A percentile compares a stretch with the other conserved stretches of the same genome.
Conservation (phyloP, 2,113 vertebrate genomes). For the Synchiropus splendidus region DNA sequence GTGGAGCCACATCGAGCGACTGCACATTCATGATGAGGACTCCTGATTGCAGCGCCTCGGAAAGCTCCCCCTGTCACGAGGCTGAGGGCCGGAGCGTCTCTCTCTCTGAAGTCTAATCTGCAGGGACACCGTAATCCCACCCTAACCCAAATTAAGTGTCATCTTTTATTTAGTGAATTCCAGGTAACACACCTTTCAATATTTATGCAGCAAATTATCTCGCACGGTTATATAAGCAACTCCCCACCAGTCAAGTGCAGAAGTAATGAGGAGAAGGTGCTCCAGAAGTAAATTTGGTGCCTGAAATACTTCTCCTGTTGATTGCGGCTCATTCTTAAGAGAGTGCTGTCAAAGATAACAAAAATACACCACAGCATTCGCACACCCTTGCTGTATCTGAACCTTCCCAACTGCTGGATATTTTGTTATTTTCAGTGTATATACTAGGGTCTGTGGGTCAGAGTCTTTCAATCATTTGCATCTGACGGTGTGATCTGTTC, state of each 20-base stretch:
- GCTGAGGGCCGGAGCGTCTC: slow-evolving; percentile 32
- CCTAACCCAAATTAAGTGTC: slow-evolving; percentile 19
- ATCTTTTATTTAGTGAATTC: slow-evolving; percentile 19
- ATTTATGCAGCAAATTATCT: slow-evolving; percentile 1
- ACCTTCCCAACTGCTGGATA: too few species aligned
- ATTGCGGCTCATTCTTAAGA: too few species aligned
- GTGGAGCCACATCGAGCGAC: slow-evolving; percentile 32
- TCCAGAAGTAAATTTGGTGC: too few species aligned
- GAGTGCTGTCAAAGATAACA: too few species aligned
- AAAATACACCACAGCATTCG: too few species aligned
- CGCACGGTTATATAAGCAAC: not conserved
- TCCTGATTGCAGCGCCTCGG: slow-evolving; percentile 42
- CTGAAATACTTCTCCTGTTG: too few species aligned
- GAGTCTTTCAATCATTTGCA: too few species aligned
- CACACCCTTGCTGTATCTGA: too few species aligned
- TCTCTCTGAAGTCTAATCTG: slow-evolving; percentile 48
- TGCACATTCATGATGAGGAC: slow-evolving; percentile 46
- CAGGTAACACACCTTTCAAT: slow-evolving; percentile 3
- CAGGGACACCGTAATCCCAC: slow-evolving; percentile 30
- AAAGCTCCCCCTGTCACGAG: slow-evolving; percentile 48
- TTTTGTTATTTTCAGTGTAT: too few species aligned
- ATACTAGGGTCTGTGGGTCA: too few species aligned
- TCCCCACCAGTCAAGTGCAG: not conserved
- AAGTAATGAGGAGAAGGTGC: too few species aligned
- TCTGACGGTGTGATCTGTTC: too few species aligned